Base-by-base conservation (phyloP, 1,140 invertebrate species). In the Apolygus lucorum region DNA sequence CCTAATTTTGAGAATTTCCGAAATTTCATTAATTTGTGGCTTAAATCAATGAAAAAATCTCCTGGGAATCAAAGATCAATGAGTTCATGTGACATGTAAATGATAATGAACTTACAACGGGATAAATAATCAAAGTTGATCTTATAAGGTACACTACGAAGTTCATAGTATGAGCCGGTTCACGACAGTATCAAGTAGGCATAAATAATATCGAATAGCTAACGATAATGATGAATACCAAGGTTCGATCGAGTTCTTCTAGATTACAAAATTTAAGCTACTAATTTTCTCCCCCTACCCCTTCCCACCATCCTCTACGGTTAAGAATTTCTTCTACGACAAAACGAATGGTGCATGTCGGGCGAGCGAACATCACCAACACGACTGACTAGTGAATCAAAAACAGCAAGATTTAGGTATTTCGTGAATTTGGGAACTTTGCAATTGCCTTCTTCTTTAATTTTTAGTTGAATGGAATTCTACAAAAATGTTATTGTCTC, bases 401-500 rank as follows among this genome's bases (percentile, higher is more conserved):
- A 42, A 42, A 8, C 34, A n/a, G n/a, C 17, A 42, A 42, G 4
- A 42, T 42, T 8, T 42, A 17, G 4, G 34, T 17, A 17, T 17
- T 42, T 4, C 17, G 17, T 42, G 34, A 42, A 17, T 8, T 42
- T 42, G 34, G 34, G 17, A 42, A 42, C 17, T 8, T 42, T 4
- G 17, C 4, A 42, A 42, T 8, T 42, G 34, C 17, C 34, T 17
- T 8, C 4, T 14, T 59, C 22, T 59, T 59, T 4, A 21, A 21
- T 11, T 11, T 4, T 59, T 11, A 4, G 2, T 4, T 59, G 11
- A 17, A 59, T 11, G 22, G 8, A 21, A 59, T 14, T 59, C 11
- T 59, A 59, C 54, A 59, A 59, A 59, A 59, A 8, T 24, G 8
- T 49, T 59, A 59, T 59, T 59, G 54, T 59, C 54, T 59, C 54